Evolutionary conservation across 2,797 vertebrate species (phyloP), one percentile per base, ranked within the genome.

Genomic region (Numenius phaeopus): DNA sequence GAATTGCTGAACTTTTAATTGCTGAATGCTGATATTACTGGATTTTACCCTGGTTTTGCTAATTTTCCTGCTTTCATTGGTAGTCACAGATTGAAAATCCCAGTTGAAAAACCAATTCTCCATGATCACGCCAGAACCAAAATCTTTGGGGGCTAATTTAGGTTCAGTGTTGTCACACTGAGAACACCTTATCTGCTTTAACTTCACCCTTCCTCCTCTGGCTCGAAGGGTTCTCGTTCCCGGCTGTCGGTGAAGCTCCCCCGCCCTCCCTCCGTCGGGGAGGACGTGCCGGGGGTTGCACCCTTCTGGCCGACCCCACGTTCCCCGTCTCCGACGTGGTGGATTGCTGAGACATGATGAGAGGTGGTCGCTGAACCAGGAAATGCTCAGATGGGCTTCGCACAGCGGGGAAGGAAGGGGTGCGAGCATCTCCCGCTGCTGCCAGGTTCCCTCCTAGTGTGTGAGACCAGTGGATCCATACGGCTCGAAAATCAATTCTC

Each of bases 251-350:
- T 66, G 58, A 69, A 87, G 42, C 0, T 7, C 44, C 55, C 11
- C 0, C 2, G 44, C 29, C 17, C 26, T 46, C 29, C 6, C 20
- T 5, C 9, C 0, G 0, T 61, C 50, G 30, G 46, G 21, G 30
- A 57, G 62, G 49, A 64, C 46, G 11, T 1, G 18, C 37, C 46
- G 10, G 37, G n/a, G 15, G 44, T 17, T n/a, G 34, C n/a, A 27
- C 52, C 0, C 0, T 46, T 73, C 27, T 44, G 57, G 49, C 4
- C 3, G 17, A 42, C 1, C 3, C 19, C 14, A 16, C 40, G 50
- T 87, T 39, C 79, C 21, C 21, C 4, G 6, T 67, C 40, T 78
- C 47, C 40, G 22, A 37, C 11, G 27, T 37, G 64, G 34, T 8
- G 26, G 29, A 26, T 62, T 65, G 81, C 40, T 75, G 52, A 55